Percentiles rank a stretch among this genome's conserved stretches.
Evolutionary conservation across 2,888 invertebrate species (phyloP).

Genomic region (Chromoteleia sp.): DNA sequence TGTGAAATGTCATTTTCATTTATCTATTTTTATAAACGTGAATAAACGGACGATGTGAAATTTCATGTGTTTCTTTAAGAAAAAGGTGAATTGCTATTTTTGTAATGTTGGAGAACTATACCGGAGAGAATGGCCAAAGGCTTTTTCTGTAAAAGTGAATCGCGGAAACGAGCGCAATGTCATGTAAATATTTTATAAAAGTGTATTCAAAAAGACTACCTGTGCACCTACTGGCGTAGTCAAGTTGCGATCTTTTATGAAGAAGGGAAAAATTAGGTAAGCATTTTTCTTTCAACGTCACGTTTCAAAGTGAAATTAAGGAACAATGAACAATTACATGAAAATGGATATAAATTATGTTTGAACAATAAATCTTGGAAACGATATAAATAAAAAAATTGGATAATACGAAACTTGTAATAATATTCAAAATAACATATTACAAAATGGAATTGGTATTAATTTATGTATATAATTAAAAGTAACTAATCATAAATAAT

Average conservation of each 20-base stretch:
- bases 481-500: no score
- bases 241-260: conserved; percentile 29
- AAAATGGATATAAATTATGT: no score
- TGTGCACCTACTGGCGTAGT: conserved; percentile 15
- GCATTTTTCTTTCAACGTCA: conserved; percentile 6
- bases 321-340: not conserved
- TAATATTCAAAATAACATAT: no score
- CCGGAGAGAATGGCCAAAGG: conserved; percentile 25
- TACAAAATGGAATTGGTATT: no score
- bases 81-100: conserved; percentile 9
- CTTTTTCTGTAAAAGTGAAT: conserved; percentile 49
- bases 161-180: conserved; percentile 26
- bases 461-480: no score
- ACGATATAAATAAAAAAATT: no score
- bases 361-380: no score
- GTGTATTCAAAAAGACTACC: conserved; percentile 38
- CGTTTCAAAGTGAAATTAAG: not conserved
- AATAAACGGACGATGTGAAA: not conserved
- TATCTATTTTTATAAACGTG: no score
- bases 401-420: no score
- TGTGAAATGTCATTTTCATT: no score
- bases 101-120: conserved; percentile 20
- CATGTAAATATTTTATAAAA: conserved; percentile 45
- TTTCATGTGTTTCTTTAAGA: not conserved
- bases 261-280: conserved; percentile 8